Percentiles rank a stretch among this genome's conserved stretches.
Conservation (phyloP, 2,888 invertebrate genomes). For the Charanyca ferruginea region DNA sequence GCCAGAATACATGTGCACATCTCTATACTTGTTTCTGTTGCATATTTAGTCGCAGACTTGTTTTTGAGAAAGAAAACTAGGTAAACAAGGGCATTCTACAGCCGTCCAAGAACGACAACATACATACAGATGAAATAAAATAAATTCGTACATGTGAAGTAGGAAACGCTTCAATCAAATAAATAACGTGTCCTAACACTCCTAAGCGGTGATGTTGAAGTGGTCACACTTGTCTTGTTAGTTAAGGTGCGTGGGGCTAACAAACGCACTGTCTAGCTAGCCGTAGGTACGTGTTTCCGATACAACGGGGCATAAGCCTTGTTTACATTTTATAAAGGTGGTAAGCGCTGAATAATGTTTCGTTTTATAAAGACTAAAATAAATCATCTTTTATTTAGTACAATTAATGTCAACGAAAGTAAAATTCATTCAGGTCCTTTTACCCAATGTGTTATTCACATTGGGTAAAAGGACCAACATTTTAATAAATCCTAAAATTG, state of each 20-base stretch:
- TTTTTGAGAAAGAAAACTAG: background rate
- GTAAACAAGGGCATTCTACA: no score
- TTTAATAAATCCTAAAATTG: no score
- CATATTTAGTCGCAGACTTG: no score
- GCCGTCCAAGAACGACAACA: no score
- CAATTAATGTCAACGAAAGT: no score
- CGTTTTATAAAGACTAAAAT: no score
- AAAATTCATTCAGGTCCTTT: no score
- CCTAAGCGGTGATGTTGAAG: slow-evolving; percentile 22
- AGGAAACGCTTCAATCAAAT: slow-evolving; percentile 42
- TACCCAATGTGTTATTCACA: no score
- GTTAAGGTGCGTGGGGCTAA: slow-evolving; percentile 45
- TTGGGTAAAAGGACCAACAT: no score
- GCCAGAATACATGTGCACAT: no score
- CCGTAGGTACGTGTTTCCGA: slow-evolving; percentile 47
- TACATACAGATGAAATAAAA: background rate
- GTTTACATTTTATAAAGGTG: slow-evolving; percentile 8
- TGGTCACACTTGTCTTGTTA: slow-evolving; percentile 47
- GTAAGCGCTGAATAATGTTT: background rate
- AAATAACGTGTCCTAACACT: slow-evolving; percentile 30
- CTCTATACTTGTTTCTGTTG: no score
- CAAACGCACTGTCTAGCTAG: slow-evolving; percentile 20
- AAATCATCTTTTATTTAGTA: no score
- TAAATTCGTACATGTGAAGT: slow-evolving; percentile 26
- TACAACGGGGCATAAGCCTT: slow-evolving; percentile 11